Percentiles rank a stretch among this genome's conserved stretches.
phyloP scores from a whole-genome alignment of 1,140 invertebrate genomes.

The Brachionus sp. region DNA sequence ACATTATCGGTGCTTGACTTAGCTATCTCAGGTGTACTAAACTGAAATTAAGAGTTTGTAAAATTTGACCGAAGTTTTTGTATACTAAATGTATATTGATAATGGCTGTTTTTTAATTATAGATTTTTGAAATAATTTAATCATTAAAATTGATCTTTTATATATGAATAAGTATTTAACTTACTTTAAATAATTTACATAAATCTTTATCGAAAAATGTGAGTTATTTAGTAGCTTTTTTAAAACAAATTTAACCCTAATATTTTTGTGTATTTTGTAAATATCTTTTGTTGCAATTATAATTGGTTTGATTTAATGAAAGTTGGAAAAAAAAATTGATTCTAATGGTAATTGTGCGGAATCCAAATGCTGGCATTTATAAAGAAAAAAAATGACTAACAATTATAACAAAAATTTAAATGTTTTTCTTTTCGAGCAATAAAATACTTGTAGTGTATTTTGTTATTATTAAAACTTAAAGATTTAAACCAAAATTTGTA shows the following conservation, averaged over 20 bases:
- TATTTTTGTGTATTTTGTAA: slow-evolving; percentile 5
- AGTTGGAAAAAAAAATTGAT: background rate
- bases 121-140: background rate
- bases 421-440: background rate
- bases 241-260: background rate
- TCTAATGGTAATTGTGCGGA: background rate
- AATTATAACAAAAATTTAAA: background rate
- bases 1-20: background rate
- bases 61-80: background rate
- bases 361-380: background rate
- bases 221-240: background rate
- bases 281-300: background rate
- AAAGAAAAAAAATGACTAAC: background rate
- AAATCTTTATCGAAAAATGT: background rate
- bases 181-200: background rate
- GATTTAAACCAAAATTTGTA: background rate
- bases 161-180: background rate
- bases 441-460: background rate
- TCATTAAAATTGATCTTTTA: background rate
- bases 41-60: background rate
- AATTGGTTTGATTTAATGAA: background rate
- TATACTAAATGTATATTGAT: background rate
- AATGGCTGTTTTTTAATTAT: background rate
- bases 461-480: background rate
- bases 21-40: background rate